Conservation (phyloP, 2,888 invertebrate genomes). For the Patella ulyssiponensis region DNA sequence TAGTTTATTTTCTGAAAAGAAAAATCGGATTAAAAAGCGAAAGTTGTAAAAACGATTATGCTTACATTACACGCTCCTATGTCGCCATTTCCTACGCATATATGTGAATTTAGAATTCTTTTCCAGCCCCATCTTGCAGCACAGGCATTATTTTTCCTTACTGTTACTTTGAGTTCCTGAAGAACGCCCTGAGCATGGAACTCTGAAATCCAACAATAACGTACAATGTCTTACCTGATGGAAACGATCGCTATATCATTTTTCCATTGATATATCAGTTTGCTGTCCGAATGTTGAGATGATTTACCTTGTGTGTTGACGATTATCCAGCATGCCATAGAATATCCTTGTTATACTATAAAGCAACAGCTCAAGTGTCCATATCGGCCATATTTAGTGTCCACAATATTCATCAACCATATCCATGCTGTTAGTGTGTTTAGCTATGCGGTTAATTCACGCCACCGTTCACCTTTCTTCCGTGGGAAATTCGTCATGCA, state of each 20-base stretch:
- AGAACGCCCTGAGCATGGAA: slow-evolving; percentile 42
- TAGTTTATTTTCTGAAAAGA: background rate
- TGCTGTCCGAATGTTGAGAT: too few relatives aligned
- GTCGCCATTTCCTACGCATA: slow-evolving; percentile 50
- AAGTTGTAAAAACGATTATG: background rate
- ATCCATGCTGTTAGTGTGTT: too few relatives aligned
- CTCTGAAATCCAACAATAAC: slow-evolving; percentile 21
- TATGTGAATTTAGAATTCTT: slow-evolving; percentile 50
- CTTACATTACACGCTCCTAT: slow-evolving; percentile 51
- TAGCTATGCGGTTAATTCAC: too few relatives aligned
- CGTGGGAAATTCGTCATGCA: too few relatives aligned
- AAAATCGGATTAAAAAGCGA: background rate
- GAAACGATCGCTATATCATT: too few relatives aligned
- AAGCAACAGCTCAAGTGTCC: too few relatives aligned
- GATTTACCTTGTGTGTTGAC: slow-evolving; percentile 6
- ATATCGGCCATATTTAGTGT: too few relatives aligned
- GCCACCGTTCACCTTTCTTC: too few relatives aligned
- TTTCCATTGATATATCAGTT: too few relatives aligned
- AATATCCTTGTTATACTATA: too few relatives aligned
- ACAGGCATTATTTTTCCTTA: slow-evolving; percentile 44
- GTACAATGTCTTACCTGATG: background rate
- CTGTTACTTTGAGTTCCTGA: slow-evolving; percentile 46
- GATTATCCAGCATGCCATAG: background rate
- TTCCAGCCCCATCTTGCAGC: slow-evolving; percentile 51
- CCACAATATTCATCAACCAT: too few relatives aligned